Evolutionary conservation across 2,888 invertebrate genomes (phyloP), one percentile per base, ranked within the genome.

Genomic region (Achlya flavicornis): DNA sequence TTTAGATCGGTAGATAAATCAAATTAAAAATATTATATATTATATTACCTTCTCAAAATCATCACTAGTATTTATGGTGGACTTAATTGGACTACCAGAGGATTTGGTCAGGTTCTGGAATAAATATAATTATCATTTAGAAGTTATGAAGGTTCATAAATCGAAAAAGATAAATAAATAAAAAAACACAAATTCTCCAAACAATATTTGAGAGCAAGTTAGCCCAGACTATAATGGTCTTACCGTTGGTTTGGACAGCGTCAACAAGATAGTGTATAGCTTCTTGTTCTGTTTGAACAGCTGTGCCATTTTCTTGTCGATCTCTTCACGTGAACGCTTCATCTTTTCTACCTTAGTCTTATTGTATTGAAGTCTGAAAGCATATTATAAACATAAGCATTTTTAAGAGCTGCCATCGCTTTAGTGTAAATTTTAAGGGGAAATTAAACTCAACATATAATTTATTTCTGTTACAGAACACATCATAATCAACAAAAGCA

Each of bases 301-400:
- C 0, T 57, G 3, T 0, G 66, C 61, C 10, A 76, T 69, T 48
- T 78, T 79, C 8, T 73, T 74, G 3, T 62, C 66, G 1, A 74
- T 26, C 16, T 81, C 79, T 5, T 76, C 73, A 3, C 65, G 65
- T 0, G 62, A 57, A 2, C 63, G 68, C 16, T 61, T 41, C 67
- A 75, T 65, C 43, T 73, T 72, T 7, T 81, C 76, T 1, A 76
- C 48, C 61, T 78, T 80, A n/a, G 73, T 71, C 60, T 79, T 80
- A 58, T 77, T 69, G 57, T 77, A 75, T 61, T 79, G 78, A 19
- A 77, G 67, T 33, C 86, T 86, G 73, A 46, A 53, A 53, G 19
- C 3, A 19, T 53, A 3, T 19, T 10, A 53, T 53, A 53, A 19
- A 53, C 8, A 53, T 10, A 53, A 48, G 16, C 48, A 48, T 43